These are phyloP conservation scores for Nesoenas mayeri DNA, from an alignment of 2,113 vertebrate species.

Conservation along the genomic window DNA sequence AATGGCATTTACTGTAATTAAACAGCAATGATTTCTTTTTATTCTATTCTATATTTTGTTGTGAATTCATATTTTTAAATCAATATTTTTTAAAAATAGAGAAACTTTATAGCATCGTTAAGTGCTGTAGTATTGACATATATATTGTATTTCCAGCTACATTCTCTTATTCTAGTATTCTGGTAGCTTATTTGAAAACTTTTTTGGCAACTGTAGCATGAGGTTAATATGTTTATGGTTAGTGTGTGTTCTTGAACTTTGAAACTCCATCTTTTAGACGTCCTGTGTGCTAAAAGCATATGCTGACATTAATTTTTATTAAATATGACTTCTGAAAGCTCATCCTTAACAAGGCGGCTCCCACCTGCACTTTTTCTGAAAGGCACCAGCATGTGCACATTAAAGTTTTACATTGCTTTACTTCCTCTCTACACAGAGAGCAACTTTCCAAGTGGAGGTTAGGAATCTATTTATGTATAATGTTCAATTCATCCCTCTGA, in stretches of 20 bases:
- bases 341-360: neutral
- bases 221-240: neutral
- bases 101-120: neutral
- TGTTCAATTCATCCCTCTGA: neutral
- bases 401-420: constrained; percentile 36
- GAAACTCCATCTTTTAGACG: neutral
- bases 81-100: neutral
- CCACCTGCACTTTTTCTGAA: constrained; percentile 10
- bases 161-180: neutral
- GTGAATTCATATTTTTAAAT: neutral
- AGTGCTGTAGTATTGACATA: neutral
- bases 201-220: neutral
- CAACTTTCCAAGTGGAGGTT: neutral
- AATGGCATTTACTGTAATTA: neutral
- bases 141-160: neutral
- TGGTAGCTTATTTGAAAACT: neutral
- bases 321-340: constrained; percentile 13
- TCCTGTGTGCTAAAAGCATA: neutral
- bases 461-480: neutral
- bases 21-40: neutral
- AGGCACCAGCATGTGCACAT: neutral
- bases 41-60: neutral
- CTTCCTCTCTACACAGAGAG: neutral
- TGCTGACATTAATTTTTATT: constrained; percentile 35
- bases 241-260: neutral